Evolutionary conservation across 2,888 invertebrate genomes (phyloP), one percentile per base, ranked within the genome.

Genomic region (Diaprepes abbreviatus): DNA sequence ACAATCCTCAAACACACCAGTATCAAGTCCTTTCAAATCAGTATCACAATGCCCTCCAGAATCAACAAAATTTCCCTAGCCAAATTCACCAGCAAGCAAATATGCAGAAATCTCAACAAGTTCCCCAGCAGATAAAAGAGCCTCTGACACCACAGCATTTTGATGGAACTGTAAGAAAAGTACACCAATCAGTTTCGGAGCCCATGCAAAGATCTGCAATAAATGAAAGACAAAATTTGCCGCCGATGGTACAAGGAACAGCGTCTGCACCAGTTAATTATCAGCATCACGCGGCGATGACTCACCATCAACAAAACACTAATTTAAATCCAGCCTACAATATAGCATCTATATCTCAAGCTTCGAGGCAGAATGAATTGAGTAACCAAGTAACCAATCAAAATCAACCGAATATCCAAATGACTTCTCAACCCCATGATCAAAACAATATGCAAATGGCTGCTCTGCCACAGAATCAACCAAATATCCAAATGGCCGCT

Each of bases 151-250:
- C 62, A 1, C 67, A 67, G 16, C 10, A 24, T n/a, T 33, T 67
- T 24, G 67, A 67, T 55, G 67, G 67, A 5, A 67, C 54, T 17
- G 33, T 55, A 12, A 55, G 55, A 19, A 60, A 36, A n/a, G 12
- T 19, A 4, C 48, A 57, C 12, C 63, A 68, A 10, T 38, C 33
- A 16, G 54, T 45, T 21, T 67, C 67, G 12, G 14, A 24, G 33
- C 67, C 67, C n/a, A 14, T 16, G 12, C 52, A 52, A 40, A 12
- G 2, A 24, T 2, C 48, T 50, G 14, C 7, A 16, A 7, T 9
- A 2, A 1, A 9, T 1, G 14, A n/a, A 10, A 57, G 9, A 12
- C 59, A 33, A 14, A 45, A 35, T 40, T 3, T 16, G 7, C 16
- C 64, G 0, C 5, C 17, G 2, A 24, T 38, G 10, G 19, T 66